Evolutionary conservation across 2,113 vertebrate genomes (phyloP), one percentile per base, ranked within the genome.

Genomic region (Dipodomys spectabilis): DNA sequence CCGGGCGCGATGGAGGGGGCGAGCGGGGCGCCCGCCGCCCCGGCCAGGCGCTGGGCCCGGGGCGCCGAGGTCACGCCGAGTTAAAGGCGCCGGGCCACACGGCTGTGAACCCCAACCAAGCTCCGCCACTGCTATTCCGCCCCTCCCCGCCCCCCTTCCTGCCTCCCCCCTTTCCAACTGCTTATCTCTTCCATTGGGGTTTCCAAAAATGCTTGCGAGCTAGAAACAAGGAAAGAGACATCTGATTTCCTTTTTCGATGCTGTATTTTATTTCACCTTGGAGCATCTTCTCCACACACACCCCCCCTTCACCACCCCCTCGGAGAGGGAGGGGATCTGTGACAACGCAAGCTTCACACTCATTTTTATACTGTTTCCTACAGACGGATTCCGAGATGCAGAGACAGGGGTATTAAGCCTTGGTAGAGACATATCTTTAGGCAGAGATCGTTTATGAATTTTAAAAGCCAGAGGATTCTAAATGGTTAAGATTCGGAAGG

Each of bases 61-160:
- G 77, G 44, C 44, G 45, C 82, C 6, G 19, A 45, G 95, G 95
- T 92, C 90, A 88, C 88, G 30, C 57, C 57, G 74, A 94, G 95
- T 80, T 88, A 72, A 82, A 67, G 94, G 71, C 32, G 64, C 90
- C 73, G 44, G 0, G 57, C 65, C 85, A 44, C 87, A 13, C 0
- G 3, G 84, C 69, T 6, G 60, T 5, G 78, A 35, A 60, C 35
- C 85, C 67, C 57, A 1, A 53, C 28, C 57, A 71, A 30, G 65
- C 65, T 62, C 64, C 5, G 27, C 53, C 20, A 57, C 62, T 44
- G 71, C 86, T 8, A n/a, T 28, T 22, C 22, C 7, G 39, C 60
- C 10, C n/a, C 53, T 57, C 39, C 39, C 39, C 39, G 39, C 39
- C 39, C 39, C 39, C 39, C 39, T 39, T 6, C 5, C 39, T 39